A percentile compares a stretch with the other conserved stretches of the same genome.
These are phyloP conservation scores for Drosophila repletoides DNA, from an alignment of 1,140 invertebrate species.

Conservation along the genomic window DNA sequence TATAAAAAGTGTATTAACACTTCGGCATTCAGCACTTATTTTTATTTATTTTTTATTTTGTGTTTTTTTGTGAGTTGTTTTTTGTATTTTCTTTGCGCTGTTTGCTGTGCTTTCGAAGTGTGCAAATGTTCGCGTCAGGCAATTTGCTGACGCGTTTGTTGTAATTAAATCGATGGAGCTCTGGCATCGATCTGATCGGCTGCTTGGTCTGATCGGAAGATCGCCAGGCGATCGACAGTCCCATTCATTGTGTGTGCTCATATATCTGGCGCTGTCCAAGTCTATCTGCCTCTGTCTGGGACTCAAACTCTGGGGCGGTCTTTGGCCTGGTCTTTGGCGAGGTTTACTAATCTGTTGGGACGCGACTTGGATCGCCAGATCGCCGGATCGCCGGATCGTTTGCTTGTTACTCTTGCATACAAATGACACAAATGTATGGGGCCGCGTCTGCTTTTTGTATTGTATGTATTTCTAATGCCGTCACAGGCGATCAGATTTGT, in stretches of 20 bases:
- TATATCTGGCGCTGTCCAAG: conserved; percentile 65
- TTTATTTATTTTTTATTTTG: conserved; percentile 29
- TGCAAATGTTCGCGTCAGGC: conserved; percentile 80
- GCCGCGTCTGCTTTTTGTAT: conserved; percentile 47
- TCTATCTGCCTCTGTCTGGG: conserved; percentile 14
- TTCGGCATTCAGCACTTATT: background rate
- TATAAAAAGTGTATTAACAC: background rate
- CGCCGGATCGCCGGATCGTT: conserved; percentile 53
- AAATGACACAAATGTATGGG: conserved; percentile 78
- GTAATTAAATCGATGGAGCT: conserved; percentile 77
- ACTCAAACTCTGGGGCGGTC: conserved; percentile 63
- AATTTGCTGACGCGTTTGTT: conserved; percentile 80
- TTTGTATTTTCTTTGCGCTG: conserved; percentile 39
- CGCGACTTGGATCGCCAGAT: conserved; percentile 33
- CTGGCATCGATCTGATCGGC: conserved; percentile 73
- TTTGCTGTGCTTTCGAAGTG: conserved; percentile 72
- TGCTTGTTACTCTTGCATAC: conserved; percentile 80
- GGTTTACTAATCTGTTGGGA: conserved; percentile 71
- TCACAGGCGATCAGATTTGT: conserved; percentile 69
- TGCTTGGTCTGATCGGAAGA: conserved; percentile 37
- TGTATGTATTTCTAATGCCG: conserved; percentile 73
- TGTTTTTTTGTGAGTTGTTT: conserved; percentile 13
- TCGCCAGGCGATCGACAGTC: conserved; percentile 15
- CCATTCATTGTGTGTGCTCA: conserved; percentile 68
- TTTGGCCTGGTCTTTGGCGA: conserved; percentile 32